Percentiles rank a stretch among this genome's conserved stretches.
phyloP scores from a whole-genome alignment of 2,888 invertebrate genomes.

The Lithosia quadra region DNA sequence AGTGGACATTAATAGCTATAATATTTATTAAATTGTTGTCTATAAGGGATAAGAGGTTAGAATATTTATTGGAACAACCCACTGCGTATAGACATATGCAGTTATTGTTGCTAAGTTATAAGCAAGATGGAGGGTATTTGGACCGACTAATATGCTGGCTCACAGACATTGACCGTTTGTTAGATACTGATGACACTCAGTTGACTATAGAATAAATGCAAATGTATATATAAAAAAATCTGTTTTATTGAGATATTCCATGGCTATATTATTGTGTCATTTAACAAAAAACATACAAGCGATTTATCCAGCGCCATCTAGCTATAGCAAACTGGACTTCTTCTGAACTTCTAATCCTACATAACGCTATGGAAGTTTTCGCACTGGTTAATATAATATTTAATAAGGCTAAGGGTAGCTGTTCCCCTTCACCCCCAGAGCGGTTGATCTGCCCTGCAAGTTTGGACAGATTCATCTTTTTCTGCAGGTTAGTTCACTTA shows the following conservation, averaged over 20 bases:
- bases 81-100: conserved; percentile 78
- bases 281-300: no score
- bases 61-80: conserved; percentile 65
- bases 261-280: no score
- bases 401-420: no score
- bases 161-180: conserved; percentile 80
- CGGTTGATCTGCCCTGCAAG: no score
- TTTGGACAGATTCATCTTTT: no score
- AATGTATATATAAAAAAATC: not conserved
- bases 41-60: conserved; percentile 69
- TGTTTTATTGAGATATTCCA: not conserved
- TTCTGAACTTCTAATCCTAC: not conserved
- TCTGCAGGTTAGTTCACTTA: no score
- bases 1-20: conserved; percentile 91
- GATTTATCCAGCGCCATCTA: not conserved
- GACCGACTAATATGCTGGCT: conserved; percentile 83
- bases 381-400: no score
- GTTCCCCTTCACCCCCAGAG: no score
- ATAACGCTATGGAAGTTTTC: not conserved
- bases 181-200: conserved; percentile 76
- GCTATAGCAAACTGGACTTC: not conserved
- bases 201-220: conserved; percentile 64
- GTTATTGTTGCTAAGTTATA: conserved; percentile 80
- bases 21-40: conserved; percentile 89
- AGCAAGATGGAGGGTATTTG: conserved; percentile 82